Conservation (phyloP, 1,140 invertebrate genomes). For the Hormaphis cornu region DNA sequence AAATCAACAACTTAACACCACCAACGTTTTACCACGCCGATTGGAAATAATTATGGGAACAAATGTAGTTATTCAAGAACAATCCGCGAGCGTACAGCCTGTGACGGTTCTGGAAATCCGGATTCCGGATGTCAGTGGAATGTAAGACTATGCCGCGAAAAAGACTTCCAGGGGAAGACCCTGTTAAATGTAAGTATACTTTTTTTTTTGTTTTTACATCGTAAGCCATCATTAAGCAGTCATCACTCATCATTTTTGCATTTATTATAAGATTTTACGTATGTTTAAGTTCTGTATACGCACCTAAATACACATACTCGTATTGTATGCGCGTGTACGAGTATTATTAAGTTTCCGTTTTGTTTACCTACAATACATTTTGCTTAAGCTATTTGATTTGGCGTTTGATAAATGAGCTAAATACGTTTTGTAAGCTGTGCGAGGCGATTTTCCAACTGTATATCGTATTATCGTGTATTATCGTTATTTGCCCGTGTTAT, state of each 20-base stretch:
- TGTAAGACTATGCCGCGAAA: constrained; percentile 21
- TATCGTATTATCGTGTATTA: no score
- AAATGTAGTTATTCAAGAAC: neutral
- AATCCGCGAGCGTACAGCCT: neutral
- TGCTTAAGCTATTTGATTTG: no score
- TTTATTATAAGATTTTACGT: no score
- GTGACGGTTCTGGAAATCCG: neutral
- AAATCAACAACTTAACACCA: neutral
- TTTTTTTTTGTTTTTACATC: neutral
- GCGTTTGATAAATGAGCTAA: no score
- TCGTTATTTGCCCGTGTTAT: no score
- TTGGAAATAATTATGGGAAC: neutral
- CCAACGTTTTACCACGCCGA: neutral
- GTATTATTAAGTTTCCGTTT: no score
- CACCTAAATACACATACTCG: no score
- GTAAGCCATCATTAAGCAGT: neutral
- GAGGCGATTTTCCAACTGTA: no score
- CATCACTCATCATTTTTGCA: neutral
- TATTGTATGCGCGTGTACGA: no score
- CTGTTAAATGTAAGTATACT: constrained; percentile 22
- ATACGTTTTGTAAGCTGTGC: no score
- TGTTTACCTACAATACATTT: no score
- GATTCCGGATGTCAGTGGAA: constrained; percentile 24
- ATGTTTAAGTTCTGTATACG: no score
- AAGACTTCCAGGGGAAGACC: constrained; percentile 18